Evolutionary conservation across 2,113 vertebrate species (phyloP), one percentile per base, ranked within the genome.

Genomic region (Tragelaphus buxtoni): DNA sequence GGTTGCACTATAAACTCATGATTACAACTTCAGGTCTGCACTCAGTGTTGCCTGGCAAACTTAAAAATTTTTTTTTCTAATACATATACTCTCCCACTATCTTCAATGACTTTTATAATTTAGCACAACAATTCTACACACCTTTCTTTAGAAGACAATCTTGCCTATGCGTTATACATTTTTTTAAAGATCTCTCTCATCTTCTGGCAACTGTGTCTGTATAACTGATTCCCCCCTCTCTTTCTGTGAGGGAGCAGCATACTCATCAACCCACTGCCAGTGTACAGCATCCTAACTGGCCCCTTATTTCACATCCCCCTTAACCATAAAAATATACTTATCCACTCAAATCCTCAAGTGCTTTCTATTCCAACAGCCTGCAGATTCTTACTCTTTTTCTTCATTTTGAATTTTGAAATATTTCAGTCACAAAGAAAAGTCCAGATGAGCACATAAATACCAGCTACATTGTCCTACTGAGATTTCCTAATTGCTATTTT

Each of bases 251-350:
- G 4, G 14, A 56, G 7, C 30, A 39, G 16, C 5, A 6, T 49
- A 18, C 5, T 5, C 9, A 13, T 9, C 9, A 13, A 4, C 1
- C n/a, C 24, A 47, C 1, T 1, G 7, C 22, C 5, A 5, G 26
- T 32, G 0, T 5, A 22, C 4, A n/a, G 7, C 14, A 28, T 82
- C 22, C 11, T 42, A 35, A 10, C 5, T 10, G 18, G 3, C 24
- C 6, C 17, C 24, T 88, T 35, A 26, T 26, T 49, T 13, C 13
- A 47, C 14, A 26, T 42, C 9, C 5, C 6, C 12, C 35, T 65
- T 89, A n/a, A 32, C 26, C 20, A 8, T 39, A 42, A 47, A 83
- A 61, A 30, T 39, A 55, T 51, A 42, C 4, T 39, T 63, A 47
- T 76, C 30, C 20, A n/a, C 17, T 2, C 10, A 39, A 53, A 35